These are phyloP conservation scores for Rhynchonycteris naso DNA, from an alignment of 2,797 vertebrate species.

Conservation along the genomic window DNA sequence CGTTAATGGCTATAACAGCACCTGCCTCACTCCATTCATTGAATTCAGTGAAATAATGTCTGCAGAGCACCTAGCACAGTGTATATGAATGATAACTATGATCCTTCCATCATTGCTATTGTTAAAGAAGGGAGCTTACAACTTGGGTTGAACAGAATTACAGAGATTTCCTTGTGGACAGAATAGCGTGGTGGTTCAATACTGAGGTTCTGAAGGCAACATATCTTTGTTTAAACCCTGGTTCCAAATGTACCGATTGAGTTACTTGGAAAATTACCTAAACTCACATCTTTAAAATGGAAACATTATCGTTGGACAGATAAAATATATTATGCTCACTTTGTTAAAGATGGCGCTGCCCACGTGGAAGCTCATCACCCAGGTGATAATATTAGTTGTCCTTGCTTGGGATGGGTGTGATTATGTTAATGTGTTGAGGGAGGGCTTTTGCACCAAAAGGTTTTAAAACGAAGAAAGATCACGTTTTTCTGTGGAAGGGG, in stretches of 20 bases:
- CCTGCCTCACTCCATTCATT: neutral
- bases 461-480: too few relatives aligned
- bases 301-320: too few relatives aligned
- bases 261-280: neutral
- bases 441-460: too few relatives aligned
- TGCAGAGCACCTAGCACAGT: neutral
- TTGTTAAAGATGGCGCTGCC: too few relatives aligned
- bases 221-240: neutral
- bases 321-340: too few relatives aligned
- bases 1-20: neutral
- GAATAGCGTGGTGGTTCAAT: neutral
- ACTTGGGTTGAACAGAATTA: neutral
- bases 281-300: neutral
- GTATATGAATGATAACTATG: neutral
- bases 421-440: too few relatives aligned
- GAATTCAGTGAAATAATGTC: neutral
- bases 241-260: neutral
- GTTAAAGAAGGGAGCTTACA: neutral
- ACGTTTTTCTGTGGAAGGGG: too few relatives aligned
- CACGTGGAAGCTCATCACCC: too few relatives aligned
- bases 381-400: too few relatives aligned
- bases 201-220: neutral
- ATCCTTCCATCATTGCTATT: neutral
- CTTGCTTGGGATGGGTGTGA: too few relatives aligned
- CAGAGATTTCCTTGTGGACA: neutral